phyloP scores from a whole-genome alignment of 2,888 invertebrate species.

The Meteorus cinctellus region DNA sequence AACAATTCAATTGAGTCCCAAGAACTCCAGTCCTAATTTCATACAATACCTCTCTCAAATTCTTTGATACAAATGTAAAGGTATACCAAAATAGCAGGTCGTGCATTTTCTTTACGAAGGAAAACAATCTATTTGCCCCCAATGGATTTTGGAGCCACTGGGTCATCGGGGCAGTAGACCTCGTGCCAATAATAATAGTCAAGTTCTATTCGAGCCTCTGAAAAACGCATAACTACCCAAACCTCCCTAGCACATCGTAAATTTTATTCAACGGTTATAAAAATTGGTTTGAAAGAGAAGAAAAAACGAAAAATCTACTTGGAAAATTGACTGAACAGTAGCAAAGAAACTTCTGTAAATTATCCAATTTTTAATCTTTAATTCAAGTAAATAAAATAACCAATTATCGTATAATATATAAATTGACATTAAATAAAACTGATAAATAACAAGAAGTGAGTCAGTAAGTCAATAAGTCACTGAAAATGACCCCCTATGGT shows the following conservation, averaged over 20 bases:
- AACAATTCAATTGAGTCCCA: conserved; percentile 9
- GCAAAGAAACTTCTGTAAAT: conserved; percentile 17
- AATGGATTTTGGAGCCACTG: conserved; percentile 6
- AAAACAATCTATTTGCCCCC: conserved; percentile 13
- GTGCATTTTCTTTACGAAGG: neutral
- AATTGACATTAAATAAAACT: neutral
- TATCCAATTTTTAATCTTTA: conserved; percentile 4
- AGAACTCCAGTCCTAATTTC: neutral
- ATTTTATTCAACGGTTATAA: conserved; percentile 34
- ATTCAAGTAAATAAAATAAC: neutral
- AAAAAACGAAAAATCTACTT: neutral
- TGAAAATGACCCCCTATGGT: conserved; percentile 32
- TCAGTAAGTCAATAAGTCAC: conserved; percentile 41
- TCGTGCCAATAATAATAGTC: conserved; percentile 7
- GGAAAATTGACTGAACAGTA: conserved; percentile 30
- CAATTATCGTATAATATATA: neutral
- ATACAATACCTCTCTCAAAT: no score
- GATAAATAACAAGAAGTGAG: conserved; percentile 12
- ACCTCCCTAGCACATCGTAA: conserved; percentile 28
- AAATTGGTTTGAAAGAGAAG: conserved; percentile 23
- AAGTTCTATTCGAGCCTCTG: conserved; percentile 2
- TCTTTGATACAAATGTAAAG: conserved; percentile 12
- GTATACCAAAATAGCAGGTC: conserved; percentile 8
- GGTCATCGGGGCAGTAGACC: conserved; percentile 37
- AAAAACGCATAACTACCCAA: conserved; percentile 20